These are phyloP conservation scores for Calidris pygmaea DNA, from an alignment of 2,113 vertebrate genomes.

Conservation along the genomic window DNA sequence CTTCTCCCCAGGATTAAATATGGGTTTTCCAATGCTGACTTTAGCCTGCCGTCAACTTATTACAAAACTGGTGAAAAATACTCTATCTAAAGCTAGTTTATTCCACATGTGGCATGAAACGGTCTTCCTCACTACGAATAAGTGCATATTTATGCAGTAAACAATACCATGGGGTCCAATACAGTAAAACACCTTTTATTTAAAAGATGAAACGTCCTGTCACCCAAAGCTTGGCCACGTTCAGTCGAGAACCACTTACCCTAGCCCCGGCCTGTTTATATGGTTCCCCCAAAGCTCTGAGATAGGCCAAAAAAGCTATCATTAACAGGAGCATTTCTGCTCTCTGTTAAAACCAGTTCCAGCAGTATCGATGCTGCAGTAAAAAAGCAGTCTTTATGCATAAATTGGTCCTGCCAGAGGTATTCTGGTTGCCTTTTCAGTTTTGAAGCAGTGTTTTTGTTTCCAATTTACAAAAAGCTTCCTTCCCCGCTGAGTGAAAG, in stretches of 20 bases:
- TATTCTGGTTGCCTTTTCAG: not conserved
- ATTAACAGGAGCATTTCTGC: not conserved
- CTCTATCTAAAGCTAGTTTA: not conserved
- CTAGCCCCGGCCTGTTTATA: not conserved
- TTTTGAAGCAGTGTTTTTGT: not conserved
- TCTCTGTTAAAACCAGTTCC: not conserved
- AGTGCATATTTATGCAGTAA: not conserved
- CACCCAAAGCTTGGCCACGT: not conserved
- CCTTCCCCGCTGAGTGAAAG: not conserved
- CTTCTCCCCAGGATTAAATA: not conserved
- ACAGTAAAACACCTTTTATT: not conserved
- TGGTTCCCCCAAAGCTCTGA: not conserved
- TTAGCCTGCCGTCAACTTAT: not conserved
- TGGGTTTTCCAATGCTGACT: not conserved
- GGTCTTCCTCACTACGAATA: not conserved
- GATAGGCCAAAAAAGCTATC: not conserved
- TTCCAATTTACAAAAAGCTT: slow-evolving; percentile 18
- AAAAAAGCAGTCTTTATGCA: not conserved
- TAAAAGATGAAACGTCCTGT: not conserved
- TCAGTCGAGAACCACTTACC: not conserved
- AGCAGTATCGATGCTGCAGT: not conserved
- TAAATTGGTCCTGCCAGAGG: not conserved
- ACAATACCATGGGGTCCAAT: not conserved
- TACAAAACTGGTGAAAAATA: not conserved
- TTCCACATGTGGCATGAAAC: not conserved